Evolutionary conservation across 2,888 invertebrate species (phyloP).

Genomic region (Microplitis deprimator): DNA sequence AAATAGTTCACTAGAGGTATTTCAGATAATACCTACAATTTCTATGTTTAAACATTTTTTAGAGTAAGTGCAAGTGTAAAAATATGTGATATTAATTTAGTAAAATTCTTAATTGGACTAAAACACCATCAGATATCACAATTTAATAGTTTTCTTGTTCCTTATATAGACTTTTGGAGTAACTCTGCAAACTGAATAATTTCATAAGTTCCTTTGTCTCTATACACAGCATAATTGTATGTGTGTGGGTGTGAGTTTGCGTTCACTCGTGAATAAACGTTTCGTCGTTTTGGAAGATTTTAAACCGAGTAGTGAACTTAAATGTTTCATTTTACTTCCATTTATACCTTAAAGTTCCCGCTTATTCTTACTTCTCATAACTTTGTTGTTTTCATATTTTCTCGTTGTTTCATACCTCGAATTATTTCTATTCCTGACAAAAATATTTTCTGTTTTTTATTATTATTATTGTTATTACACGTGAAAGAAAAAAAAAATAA

Average conservation of each 20-base stretch:
- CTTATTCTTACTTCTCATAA: not conserved
- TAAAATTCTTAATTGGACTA: not conserved
- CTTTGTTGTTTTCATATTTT: not conserved
- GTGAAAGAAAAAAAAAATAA: no score
- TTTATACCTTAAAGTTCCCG: not conserved
- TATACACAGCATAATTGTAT: not conserved
- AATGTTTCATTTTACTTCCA: conserved; percentile 7
- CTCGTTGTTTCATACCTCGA: not conserved
- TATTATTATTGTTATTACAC: no score
- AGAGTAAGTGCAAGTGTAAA: no score
- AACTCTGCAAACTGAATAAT: conserved; percentile 7
- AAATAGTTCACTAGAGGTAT: no score
- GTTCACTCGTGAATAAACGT: conserved; percentile 23
- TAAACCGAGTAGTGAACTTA: conserved; percentile 7
- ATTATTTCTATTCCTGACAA: no score
- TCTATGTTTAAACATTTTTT: no score
- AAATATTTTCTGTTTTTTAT: no score
- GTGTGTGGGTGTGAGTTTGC: not conserved
- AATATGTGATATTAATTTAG: not conserved
- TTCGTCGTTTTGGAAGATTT: conserved; percentile 33
- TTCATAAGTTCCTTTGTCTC: conserved; percentile 1
- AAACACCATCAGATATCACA: not conserved
- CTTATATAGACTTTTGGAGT: not conserved
- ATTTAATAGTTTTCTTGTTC: not conserved
- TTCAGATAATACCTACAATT: no score